Evolutionary conservation across 2,113 vertebrate species (phyloP), one percentile per base, ranked within the genome.

Genomic region (Hippoglossus stenolepis): DNA sequence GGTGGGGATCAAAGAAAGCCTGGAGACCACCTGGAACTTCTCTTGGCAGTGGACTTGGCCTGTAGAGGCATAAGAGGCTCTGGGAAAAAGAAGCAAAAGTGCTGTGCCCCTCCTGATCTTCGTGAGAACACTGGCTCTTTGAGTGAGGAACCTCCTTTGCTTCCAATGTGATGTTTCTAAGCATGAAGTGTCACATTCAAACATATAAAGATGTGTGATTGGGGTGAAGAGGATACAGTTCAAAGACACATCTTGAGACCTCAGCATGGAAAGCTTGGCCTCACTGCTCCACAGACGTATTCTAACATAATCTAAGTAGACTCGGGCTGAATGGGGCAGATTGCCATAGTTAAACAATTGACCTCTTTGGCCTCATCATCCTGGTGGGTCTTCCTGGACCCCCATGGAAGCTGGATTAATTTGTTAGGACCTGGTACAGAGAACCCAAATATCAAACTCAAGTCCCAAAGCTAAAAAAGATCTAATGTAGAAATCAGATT

Each of bases 1-100:
- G 65, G 79, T 80, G 79, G 77, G 38, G 91, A 93, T 93, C 93
- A 91, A 93, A 91, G 83, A 65, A 66, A 54, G 79, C 61, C 70
- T 64, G 59, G 18, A 86, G 90, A 91, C 91, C 90, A 91, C 91
- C 91, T 91, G 85, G 82, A 91, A 87, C 87, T 71, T 85, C 71
- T 86, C 86, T 80, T 91, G 87, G 87, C 84, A 84, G 73, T 70
- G 60, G 77, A 83, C 56, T 38, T 65, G 70, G 76, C 60, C 85
- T 80, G 84, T 62, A 72, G 68, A 76, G 86, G 85, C 73, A 75
- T 75, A 78, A 88, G 67, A 68, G 70, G 65, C 75, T 90, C 72
- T 91, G 88, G 75, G 83, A 89, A 91, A 90, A 86, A 57, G 75
- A 73, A 68, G 31, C 75, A 80, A 75, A 86, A 79, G 80, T 70